Base-by-base conservation (phyloP, 2,888 invertebrate species). In the Drosophila anomalata region DNA sequence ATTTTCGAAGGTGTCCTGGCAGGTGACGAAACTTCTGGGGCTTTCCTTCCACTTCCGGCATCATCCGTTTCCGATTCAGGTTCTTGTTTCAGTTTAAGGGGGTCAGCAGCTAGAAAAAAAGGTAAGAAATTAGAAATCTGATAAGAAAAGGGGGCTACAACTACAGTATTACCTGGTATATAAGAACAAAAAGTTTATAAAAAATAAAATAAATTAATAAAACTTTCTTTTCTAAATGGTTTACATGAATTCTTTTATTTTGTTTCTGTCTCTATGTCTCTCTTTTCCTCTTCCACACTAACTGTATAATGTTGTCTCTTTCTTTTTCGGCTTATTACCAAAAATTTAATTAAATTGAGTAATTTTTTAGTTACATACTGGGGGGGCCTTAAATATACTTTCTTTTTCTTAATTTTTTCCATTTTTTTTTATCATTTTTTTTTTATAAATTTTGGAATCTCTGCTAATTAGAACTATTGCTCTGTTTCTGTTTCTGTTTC, bases 191-290 rank as follows among this genome's bases (percentile, higher is more conserved):
- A 8, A 41, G 3, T 8, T 42, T 20, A 9, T 42, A 20, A 39
- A 11, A 26, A 14, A 33, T n/a, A 53, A 9, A 1, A 4, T 0
- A 20, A 17, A 17, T 17, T 1, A 17, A 17, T 17, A 17, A 17
- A 8, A 33, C 47, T 11, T 7, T 2, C 5, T 29, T 48, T 47
- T 47, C 24, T 33, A 7, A 67, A 46, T 51, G 44, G 68, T 68
- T 68, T 68, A 68, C 57, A 58, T 58, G 57, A 29, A 68, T 53
- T 67, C 39, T 47, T 56, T 51, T 56, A 42, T 39, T 63, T 42
- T 60, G 11, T 56, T 29, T 48, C 46, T 24, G n/a, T 33, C 17
- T 26, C 41, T 36, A 12, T 31, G 9, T 54, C 24, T 14, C 44
- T 44, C 12, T 59, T 24, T 17, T 8, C 3, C 9, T 55, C 36